These are phyloP conservation scores for Chrysolina americana DNA, from an alignment of 2,888 invertebrate genomes.

Conservation along the genomic window DNA sequence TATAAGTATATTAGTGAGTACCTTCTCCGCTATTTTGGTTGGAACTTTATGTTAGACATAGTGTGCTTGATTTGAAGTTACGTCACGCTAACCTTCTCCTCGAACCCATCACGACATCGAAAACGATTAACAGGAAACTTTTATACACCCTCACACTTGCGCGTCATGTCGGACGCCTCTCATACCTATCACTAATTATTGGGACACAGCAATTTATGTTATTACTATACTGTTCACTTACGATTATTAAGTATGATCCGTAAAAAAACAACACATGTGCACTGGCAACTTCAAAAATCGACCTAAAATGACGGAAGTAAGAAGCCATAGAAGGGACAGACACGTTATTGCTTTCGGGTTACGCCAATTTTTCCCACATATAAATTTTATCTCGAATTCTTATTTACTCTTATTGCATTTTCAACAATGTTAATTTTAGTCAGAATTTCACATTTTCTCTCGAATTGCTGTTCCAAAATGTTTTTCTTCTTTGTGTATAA, in stretches of 20 bases:
- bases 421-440: too few relatives aligned
- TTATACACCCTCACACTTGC: slow-evolving; percentile 47
- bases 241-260: slow-evolving; percentile 60
- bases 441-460: too few relatives aligned
- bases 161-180: slow-evolving; percentile 55
- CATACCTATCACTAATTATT: slow-evolving; percentile 68
- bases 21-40: too few relatives aligned
- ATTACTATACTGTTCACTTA: slow-evolving; percentile 59
- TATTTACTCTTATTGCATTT: too few relatives aligned
- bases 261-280: slow-evolving; percentile 60
- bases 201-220: slow-evolving; percentile 69
- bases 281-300: slow-evolving; percentile 54
- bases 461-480: too few relatives aligned
- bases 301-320: slow-evolving; percentile 51
- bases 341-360: too few relatives aligned
- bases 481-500: too few relatives aligned
- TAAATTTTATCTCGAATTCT: too few relatives aligned
- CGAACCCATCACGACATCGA: slow-evolving; percentile 58
- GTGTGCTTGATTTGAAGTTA: slow-evolving; percentile 1
- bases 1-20: too few relatives aligned
- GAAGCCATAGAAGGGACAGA: slow-evolving; percentile 38
- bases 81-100: slow-evolving; percentile 50
- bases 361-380: too few relatives aligned
- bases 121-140: slow-evolving; percentile 58
- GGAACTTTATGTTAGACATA: neutral